Percentiles rank a stretch among this genome's conserved stretches.
phyloP scores from a whole-genome alignment of 2,888 invertebrate genomes.

The Volucella inanis region DNA sequence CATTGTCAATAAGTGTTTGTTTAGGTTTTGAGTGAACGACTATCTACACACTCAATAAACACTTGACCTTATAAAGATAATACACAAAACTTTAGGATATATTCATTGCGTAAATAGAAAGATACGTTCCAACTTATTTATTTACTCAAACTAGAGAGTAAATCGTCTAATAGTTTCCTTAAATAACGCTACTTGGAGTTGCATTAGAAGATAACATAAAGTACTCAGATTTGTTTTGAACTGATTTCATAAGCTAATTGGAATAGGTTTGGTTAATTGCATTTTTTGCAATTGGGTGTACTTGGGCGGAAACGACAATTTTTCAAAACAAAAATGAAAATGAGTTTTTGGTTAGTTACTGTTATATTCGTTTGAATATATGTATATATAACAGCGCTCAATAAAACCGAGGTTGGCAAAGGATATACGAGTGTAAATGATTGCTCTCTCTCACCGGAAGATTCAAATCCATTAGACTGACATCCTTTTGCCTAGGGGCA shows the following conservation, averaged over 20 bases:
- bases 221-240: background rate
- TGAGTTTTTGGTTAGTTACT: too few relatives aligned
- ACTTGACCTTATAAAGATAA: constrained; percentile 37
- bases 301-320: too few relatives aligned
- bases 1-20: too few relatives aligned
- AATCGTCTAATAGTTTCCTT: background rate
- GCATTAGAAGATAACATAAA: constrained; percentile 4
- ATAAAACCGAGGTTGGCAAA: too few relatives aligned
- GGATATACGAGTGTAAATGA: too few relatives aligned
- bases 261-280: background rate
- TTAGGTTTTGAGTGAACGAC: background rate
- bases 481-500: too few relatives aligned
- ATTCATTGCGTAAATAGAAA: background rate
- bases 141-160: background rate
- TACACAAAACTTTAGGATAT: background rate
- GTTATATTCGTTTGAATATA: too few relatives aligned
- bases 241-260: background rate
- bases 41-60: background rate
- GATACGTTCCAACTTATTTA: background rate
- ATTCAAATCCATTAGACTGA: too few relatives aligned
- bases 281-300: background rate
- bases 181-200: background rate
- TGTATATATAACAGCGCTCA: too few relatives aligned
- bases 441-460: too few relatives aligned
- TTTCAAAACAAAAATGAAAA: too few relatives aligned